Percentiles rank a stretch among this genome's conserved stretches.
Evolutionary conservation across 2,797 vertebrate genomes (phyloP).

Genomic region (Rhabdomys pumilio): DNA sequence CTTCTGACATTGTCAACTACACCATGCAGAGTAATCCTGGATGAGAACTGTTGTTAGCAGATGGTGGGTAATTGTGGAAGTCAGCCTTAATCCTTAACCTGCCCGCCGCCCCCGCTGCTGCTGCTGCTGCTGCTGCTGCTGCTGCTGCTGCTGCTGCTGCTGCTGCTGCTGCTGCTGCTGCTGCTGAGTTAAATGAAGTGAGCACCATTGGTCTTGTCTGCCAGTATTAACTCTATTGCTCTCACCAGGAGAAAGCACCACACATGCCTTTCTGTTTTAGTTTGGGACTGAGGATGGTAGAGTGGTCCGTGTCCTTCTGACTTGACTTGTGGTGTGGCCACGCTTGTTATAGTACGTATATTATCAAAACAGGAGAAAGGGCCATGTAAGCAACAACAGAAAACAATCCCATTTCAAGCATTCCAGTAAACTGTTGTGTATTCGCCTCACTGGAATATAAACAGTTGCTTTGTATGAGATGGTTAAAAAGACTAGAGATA

Average conservation of each 20-base stretch:
- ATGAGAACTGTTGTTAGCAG: background rate
- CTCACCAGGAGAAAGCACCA: background rate
- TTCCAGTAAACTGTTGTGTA: conserved; percentile 96
- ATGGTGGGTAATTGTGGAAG: background rate
- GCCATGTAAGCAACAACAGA: conserved; percentile 90
- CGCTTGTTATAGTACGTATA: conserved; percentile 92
- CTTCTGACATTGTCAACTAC: background rate
- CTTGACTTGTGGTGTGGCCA: conserved; percentile 94
- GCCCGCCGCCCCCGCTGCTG: background rate
- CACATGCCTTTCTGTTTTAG: background rate
- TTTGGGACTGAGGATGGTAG: background rate
- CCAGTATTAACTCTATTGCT: background rate
- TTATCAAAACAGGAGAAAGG: conserved; percentile 91
- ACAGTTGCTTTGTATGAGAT: conserved; percentile 93
- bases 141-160: too few relatives aligned
- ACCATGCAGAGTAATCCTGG: background rate
- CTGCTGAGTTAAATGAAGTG: background rate
- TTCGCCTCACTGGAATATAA: conserved; percentile 96
- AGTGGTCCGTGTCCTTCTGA: conserved; percentile 75
- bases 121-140: too few relatives aligned
- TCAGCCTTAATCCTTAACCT: background rate
- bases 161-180: too few relatives aligned
- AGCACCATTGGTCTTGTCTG: background rate
- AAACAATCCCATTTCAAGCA: conserved; percentile 92
- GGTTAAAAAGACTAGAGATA: conserved; percentile 93